These are phyloP conservation scores for Loris lydekkerianus DNA, from an alignment of 2,797 vertebrate species.

Conservation along the genomic window DNA sequence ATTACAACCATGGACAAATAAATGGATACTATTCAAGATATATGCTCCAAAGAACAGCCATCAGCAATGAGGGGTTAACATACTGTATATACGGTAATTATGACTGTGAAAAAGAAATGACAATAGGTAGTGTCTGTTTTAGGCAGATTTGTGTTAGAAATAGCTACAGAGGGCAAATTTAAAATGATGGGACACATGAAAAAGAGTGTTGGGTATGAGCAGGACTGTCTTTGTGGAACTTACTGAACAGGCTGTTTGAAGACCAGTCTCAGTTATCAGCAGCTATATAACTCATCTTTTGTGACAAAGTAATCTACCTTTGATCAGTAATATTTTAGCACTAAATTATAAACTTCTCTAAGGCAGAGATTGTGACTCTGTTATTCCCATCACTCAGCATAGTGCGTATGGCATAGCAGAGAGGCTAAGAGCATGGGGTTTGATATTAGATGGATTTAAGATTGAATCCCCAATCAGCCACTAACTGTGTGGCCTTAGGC, in stretches of 20 bases:
- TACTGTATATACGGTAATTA: background rate
- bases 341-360: conserved; percentile 14
- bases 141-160: background rate
- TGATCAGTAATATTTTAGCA: conserved; percentile 1
- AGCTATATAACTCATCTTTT: background rate
- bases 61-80: background rate
- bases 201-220: background rate
- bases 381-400: background rate
- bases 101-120: conserved; percentile 33
- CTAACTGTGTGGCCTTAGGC: background rate
- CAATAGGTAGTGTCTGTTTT: background rate
- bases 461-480: conserved; percentile 16
- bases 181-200: background rate
- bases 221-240: background rate
- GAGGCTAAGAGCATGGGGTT: background rate
- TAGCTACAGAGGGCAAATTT: background rate
- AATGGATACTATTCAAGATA: conserved; percentile 49
- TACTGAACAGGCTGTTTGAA: background rate
- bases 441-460: background rate
- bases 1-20: background rate
- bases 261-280: background rate
- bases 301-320: background rate
- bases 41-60: background rate
- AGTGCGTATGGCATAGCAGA: background rate
- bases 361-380: background rate